Conservation (phyloP, 2,797 vertebrate species). For the Nannoperca australis region DNA sequence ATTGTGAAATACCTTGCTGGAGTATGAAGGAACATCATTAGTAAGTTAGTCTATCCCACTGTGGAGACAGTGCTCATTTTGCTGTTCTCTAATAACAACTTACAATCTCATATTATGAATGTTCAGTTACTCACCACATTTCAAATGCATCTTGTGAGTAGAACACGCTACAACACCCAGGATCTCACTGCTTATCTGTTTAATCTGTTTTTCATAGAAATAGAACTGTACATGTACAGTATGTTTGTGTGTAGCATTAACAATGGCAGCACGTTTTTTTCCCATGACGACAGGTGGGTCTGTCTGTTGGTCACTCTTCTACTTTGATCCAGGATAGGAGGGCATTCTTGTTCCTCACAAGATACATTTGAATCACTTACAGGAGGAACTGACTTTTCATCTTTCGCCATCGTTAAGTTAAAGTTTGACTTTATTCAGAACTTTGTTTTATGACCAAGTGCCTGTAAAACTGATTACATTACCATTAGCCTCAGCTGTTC, state of each 20-base stretch:
- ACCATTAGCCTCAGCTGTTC: too few species aligned
- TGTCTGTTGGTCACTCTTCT: too few species aligned
- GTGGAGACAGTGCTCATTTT: not conserved
- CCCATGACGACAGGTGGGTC: too few species aligned
- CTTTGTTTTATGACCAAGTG: not conserved
- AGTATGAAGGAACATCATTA: not conserved
- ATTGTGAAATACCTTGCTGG: not conserved
- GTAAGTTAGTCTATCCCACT: not conserved
- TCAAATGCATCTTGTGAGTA: not conserved
- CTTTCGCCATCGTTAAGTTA: too few species aligned
- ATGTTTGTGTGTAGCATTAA: not conserved
- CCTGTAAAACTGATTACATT: too few species aligned
- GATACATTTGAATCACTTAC: too few species aligned
- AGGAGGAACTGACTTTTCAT: too few species aligned
- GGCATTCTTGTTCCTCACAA: too few species aligned
- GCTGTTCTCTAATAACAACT: not conserved
- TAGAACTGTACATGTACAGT: not conserved
- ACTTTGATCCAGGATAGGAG: too few species aligned
- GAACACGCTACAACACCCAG: not conserved
- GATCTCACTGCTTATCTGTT: not conserved
- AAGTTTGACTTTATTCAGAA: not conserved
- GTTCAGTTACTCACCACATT: not conserved
- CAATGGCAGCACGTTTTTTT: not conserved
- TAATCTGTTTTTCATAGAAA: not conserved
- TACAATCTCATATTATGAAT: not conserved